Base-by-base conservation (phyloP, 2,797 vertebrate species). In the Danio jaintianensis region DNA sequence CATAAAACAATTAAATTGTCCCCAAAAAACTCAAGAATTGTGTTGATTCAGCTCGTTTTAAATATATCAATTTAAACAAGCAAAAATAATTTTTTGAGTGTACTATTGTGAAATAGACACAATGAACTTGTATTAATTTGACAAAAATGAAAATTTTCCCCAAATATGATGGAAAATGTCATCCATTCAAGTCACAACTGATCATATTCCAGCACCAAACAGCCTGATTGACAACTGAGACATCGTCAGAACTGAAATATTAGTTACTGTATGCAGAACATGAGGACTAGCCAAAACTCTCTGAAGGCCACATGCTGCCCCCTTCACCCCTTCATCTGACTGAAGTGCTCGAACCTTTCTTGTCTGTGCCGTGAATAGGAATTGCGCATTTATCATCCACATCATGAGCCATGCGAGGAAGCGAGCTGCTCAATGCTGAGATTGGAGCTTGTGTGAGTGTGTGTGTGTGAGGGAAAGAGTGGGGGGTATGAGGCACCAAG, bases 371-470 rank as follows among this genome's bases (percentile, higher is more conserved):
- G 81, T 87, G 82, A 88, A 86, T 83, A 82, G 84, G 81, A 83
- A 85, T 67, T 79, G 78, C 74, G 82, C 85, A 86, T 87, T 87
- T 88, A 83, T 86, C 82, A 87, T 85, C 85, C 82, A 80, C 82
- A 82, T 84, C 82, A 84, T 84, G 77, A 85, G 82, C 56, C 68
- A 83, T 82, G 81, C 77, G 55, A 58, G 75, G 70, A 75, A 76
- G 81, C 69, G 52, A 82, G 76, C 61, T 70, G 82, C 77, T 84
- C 82, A 85, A 53, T 70, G 74, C 84, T 80, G 83, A 83, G 85
- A 82, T 83, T 82, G 80, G 53, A 80, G 79, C 74, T 75, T 79
- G 75, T 78, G 72, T 79, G 75, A 59, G 75, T 61, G 67, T 63
- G 67, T 63, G 68, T 20, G 75, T 53, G 18, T 6, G 45, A 82